Base-by-base conservation (phyloP, 2,113 vertebrate genomes). In the Pimephales promelas region DNA sequence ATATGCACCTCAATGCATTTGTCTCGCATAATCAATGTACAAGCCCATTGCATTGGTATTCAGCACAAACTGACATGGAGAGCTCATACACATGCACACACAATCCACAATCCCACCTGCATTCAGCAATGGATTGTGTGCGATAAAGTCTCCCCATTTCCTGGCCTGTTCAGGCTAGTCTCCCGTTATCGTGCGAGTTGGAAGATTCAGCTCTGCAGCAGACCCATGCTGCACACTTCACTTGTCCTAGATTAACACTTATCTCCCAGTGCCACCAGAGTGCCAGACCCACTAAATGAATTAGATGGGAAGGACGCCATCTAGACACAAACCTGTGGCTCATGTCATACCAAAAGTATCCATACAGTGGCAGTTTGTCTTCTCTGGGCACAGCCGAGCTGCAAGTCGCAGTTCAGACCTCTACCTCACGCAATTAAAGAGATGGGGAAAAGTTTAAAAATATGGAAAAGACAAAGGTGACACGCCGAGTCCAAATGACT, bases 171-270 rank as follows among this genome's bases (percentile, higher is more conserved):
- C 89, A 77, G 66, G 45, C 70, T 64, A 28, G 87, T 88, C 92
- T 91, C 82, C 82, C 78, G 88, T 89, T 92, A 94, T 93, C 90
- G 31, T 80, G 74, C 78, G 87, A 85, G 90, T 10, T 57, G 64
- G 64, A 59, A 78, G 62, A 68, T 66, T 70, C 49, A 57, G 14
- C 91, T 93, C 90, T 86, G 86, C 82, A 86, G 88, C 86, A 57
- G 86, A 87, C 89, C 87, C 89, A 87, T 88, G 87, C 85, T 88
- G 91, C 88, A 84, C 88, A 84, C 87, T 73, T 87, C 91, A 89
- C 90, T 88, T 92, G 91, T 91, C 90, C 89, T 90, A 93, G 93
- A 94, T 93, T 92, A 93, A 91, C 89, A 93, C 84, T 94, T 93
- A 93, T 93, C 93, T 93, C 88, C 89, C 89, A 85, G 87, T 86